Evolutionary conservation across 1,140 invertebrate genomes (phyloP), one percentile per base, ranked within the genome.

Genomic region (Bradysia coprophila): DNA sequence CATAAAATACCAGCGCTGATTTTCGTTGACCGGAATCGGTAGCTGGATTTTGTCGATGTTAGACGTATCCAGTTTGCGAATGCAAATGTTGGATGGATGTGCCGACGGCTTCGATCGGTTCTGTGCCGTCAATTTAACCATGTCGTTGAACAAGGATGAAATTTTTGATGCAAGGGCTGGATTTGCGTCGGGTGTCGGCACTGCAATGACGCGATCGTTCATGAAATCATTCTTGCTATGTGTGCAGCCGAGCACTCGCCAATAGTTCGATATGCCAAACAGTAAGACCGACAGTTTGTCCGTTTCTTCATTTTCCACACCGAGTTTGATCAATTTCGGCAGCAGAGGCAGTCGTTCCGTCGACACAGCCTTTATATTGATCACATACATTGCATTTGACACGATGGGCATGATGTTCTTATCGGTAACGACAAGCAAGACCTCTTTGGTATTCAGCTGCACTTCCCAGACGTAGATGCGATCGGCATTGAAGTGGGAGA

Each of bases 1-100:
- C 6, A 59, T 53, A 15, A 59, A 40, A n/a, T n/a, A n/a, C 57
- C 57, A 59, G 33, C 51, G 50, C 43, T 59, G 57, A 41, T 57
- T 47, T 0, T 40, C 19, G 0, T 11, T 36, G 33, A 36, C 15
- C 33, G 9, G 9, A 11, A n/a, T 36, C 33, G 24, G 6, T 36
- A 5, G 33, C 5, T 36, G 10, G 4, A 15, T 16, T 5, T 36
- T 6, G n/a, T 11, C 18, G n/a, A 16, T 36, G 9, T 36, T 15
- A 5, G 15, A 11, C 18, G 10, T 9, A 9, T 36, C 33, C 4
- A 36, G 6, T 36, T 36, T 8, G 24, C 24, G n/a, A n/a, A n/a
- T n/a, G n/a, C n/a, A n/a, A n/a, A n/a, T n/a, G n/a, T n/a, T 13
- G 24, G 24, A 28, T 28, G 6, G 24, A n/a, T n/a, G 24, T 28